Conservation (phyloP, 2,888 invertebrate genomes). For the Lypha dubia region DNA sequence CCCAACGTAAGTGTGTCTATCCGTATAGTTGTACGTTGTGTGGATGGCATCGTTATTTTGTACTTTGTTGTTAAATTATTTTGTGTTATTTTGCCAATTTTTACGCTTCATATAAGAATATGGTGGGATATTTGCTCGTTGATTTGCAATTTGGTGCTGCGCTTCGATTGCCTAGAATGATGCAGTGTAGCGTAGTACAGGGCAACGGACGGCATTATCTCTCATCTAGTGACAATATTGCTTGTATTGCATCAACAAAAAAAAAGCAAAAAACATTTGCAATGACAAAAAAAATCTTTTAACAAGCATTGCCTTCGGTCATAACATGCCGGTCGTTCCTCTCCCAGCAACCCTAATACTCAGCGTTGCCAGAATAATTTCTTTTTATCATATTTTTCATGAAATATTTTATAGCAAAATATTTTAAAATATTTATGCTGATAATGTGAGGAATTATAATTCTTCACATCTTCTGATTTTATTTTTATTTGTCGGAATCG, state of each 20-base stretch:
- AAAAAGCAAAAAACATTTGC: neutral
- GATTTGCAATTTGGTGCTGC: slow-evolving; percentile 29
- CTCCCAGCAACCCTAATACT: too few species aligned
- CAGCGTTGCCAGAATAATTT: neutral
- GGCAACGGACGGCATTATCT: slow-evolving; percentile 62
- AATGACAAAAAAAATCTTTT: slow-evolving; percentile 30
- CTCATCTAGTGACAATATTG: slow-evolving; percentile 49
- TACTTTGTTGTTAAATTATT: slow-evolving; percentile 65
- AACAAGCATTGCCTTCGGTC: neutral
- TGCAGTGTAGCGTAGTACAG: slow-evolving; percentile 42
- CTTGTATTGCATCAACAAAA: slow-evolving; percentile 36
- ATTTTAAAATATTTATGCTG: too few species aligned
- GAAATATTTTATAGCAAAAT: too few species aligned
- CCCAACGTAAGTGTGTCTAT: slow-evolving; percentile 6
- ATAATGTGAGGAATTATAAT: too few species aligned
- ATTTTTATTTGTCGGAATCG: too few species aligned
- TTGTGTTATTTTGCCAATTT: slow-evolving; percentile 71
- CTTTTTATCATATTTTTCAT: too few species aligned
- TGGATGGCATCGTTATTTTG: slow-evolving; percentile 56
- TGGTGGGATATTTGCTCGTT: slow-evolving; percentile 40
- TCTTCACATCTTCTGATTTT: too few species aligned
- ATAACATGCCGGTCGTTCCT: neutral
- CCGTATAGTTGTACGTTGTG: slow-evolving; percentile 8
- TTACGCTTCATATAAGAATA: slow-evolving; percentile 69
- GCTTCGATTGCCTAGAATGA: slow-evolving; percentile 26